phyloP scores from a whole-genome alignment of 23 tunicate genomes.

The Ascidia mentula region DNA sequence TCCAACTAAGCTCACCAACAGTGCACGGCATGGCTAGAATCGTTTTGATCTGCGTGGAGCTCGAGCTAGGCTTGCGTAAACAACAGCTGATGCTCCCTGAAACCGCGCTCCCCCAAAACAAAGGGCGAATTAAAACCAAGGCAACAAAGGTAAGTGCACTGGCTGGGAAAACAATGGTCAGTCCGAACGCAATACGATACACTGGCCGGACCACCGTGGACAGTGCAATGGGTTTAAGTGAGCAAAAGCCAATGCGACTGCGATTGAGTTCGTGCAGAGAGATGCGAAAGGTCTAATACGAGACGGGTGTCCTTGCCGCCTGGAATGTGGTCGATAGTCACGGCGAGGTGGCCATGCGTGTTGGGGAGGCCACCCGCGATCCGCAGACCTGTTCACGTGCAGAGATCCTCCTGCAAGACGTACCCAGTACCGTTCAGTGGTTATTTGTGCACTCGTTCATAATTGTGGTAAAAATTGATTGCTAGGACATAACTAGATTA shows the following conservation, averaged over 20 bases:
- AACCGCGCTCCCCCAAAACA: neutral
- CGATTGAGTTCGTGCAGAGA: neutral
- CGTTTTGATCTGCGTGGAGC: neutral
- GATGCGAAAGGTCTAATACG: neutral
- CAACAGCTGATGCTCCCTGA: neutral
- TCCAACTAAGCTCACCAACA: neutral
- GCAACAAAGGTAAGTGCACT: neutral
- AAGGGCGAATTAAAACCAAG: neutral
- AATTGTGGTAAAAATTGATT: too few species aligned
- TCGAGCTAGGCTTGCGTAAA: neutral
- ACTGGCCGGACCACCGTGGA: constrained; percentile 3
- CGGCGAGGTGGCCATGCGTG: constrained; percentile 9
- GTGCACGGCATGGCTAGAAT: neutral
- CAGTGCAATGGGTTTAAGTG: neutral
- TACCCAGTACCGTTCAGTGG: too few species aligned
- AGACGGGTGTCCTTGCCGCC: neutral
- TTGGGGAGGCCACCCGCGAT: neutral
- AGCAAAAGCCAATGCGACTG: neutral
- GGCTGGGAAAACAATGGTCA: neutral
- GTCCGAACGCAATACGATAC: neutral
- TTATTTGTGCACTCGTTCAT: too few species aligned
- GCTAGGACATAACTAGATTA: too few species aligned
- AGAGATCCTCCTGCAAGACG: too few species aligned
- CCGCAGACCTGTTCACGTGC: neutral
- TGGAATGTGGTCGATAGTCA: constrained; percentile 18